These are phyloP conservation scores for Elysia chlorotica DNA, from an alignment of 1,140 invertebrate species.

Conservation along the genomic window DNA sequence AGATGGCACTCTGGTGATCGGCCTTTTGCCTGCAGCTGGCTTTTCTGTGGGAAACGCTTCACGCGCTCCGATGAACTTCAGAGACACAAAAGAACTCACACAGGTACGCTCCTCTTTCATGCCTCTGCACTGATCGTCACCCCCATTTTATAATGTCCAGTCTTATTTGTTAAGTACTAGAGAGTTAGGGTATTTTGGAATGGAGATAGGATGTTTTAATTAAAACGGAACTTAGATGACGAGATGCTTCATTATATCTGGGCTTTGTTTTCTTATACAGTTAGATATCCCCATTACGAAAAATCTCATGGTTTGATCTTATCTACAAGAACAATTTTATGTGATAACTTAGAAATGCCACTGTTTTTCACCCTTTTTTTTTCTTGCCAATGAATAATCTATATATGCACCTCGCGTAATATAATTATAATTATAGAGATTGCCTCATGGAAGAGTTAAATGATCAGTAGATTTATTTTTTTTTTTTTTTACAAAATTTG, in stretches of 20 bases:
- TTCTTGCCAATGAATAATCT: neutral
- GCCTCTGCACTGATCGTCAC: neutral
- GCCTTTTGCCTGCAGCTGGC: constrained; percentile 77
- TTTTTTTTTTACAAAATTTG: too few species aligned
- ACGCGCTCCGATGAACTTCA: constrained; percentile 94
- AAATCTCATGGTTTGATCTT: neutral
- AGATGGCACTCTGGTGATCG: constrained; percentile 62
- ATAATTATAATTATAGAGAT: too few species aligned
- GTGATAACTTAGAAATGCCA: neutral
- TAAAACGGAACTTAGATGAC: neutral
- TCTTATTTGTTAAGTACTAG: neutral
- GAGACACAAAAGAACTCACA: constrained; percentile 86
- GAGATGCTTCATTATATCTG: neutral
- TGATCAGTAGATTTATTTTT: too few species aligned
- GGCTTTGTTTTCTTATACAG: neutral
- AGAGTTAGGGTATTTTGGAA: neutral
- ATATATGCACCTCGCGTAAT: too few species aligned
- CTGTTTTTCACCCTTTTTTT: neutral
- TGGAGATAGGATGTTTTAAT: neutral
- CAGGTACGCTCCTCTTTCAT: constrained; percentile 68
- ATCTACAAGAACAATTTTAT: neutral
- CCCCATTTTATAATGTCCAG: too few species aligned
- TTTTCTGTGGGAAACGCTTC: constrained; percentile 86
- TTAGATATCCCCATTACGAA: too few species aligned
- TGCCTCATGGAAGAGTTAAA: too few species aligned